Evolutionary conservation across 2,113 vertebrate genomes (phyloP).

Genomic region (Burhinus bistriatus): DNA sequence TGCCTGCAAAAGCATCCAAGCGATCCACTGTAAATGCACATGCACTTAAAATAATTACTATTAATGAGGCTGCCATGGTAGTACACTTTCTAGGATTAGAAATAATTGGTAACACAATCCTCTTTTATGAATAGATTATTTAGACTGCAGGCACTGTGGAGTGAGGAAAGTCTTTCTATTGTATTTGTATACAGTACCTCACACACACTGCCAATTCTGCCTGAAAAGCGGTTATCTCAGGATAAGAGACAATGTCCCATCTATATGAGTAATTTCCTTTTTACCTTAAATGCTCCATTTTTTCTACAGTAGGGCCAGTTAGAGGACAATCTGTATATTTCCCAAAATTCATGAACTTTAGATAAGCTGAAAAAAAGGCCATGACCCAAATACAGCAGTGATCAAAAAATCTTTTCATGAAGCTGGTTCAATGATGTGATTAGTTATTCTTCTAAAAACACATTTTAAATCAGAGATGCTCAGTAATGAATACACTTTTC

Average conservation of each 20-base stretch:
- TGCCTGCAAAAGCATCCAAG: slow-evolving; percentile 7
- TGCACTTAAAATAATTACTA: slow-evolving; percentile 12
- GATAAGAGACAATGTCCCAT: not conserved
- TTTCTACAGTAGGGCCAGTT: not conserved
- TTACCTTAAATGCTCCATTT: not conserved
- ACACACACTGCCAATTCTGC: not conserved
- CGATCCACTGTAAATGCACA: not conserved
- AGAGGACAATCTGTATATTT: not conserved
- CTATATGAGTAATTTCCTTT: not conserved
- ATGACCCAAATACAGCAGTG: not conserved
- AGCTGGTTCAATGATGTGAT: not conserved
- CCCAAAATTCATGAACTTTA: not conserved
- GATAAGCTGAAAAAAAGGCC: not conserved
- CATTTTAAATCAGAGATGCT: not conserved
- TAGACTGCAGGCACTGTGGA: not conserved
- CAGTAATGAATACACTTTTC: not conserved
- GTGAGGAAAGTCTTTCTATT: not conserved
- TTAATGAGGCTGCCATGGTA: slow-evolving; percentile 4
- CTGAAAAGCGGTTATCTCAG: not conserved
- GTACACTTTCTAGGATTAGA: slow-evolving; percentile 29
- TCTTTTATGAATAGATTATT: not conserved
- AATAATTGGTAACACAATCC: slow-evolving; percentile 29
- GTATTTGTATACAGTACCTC: not conserved
- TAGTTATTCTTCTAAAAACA: not conserved
- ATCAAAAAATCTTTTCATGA: not conserved